A percentile compares a stretch with the other conserved stretches of the same genome.
phyloP scores from a whole-genome alignment of 2,888 invertebrate species.

The Tenthredo distinguenda region DNA sequence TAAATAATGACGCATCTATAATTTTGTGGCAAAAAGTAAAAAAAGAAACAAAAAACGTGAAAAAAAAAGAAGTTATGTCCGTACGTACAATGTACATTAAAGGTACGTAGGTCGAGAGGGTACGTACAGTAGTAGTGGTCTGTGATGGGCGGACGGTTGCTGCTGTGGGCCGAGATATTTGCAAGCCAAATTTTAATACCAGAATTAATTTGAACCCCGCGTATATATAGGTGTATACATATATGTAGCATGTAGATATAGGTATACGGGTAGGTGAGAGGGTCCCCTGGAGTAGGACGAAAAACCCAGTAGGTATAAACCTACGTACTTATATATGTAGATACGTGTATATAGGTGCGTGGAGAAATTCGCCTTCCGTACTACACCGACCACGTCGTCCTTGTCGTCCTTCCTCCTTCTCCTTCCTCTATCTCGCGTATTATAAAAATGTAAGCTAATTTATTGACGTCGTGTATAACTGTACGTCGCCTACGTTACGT shows the following conservation, averaged over 20 bases:
- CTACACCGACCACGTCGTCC: neutral
- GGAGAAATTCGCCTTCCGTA: neutral
- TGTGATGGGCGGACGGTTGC: constrained; percentile 64
- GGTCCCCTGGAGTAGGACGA: too few relatives aligned
- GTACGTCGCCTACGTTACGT: neutral
- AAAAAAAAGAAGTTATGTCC: neutral
- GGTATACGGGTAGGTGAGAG: neutral
- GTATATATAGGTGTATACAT: neutral
- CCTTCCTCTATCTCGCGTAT: neutral
- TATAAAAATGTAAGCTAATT: neutral
- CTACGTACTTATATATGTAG: neutral
- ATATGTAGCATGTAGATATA: neutral
- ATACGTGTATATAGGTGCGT: neutral
- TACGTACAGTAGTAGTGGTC: neutral
- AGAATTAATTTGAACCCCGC: constrained; percentile 77
- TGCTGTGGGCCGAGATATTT: constrained; percentile 77
- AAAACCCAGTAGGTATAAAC: neutral
- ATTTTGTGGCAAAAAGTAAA: neutral
- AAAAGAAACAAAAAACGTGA: neutral
- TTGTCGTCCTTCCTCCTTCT: neutral
- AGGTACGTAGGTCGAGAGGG: neutral
- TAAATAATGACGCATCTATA: neutral
- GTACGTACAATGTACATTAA: neutral
- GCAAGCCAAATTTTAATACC: constrained; percentile 79
- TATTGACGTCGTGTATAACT: neutral